Evolutionary conservation across 2,888 invertebrate species (phyloP), one percentile per base, ranked within the genome.

Genomic region (Philereme vetulata): DNA sequence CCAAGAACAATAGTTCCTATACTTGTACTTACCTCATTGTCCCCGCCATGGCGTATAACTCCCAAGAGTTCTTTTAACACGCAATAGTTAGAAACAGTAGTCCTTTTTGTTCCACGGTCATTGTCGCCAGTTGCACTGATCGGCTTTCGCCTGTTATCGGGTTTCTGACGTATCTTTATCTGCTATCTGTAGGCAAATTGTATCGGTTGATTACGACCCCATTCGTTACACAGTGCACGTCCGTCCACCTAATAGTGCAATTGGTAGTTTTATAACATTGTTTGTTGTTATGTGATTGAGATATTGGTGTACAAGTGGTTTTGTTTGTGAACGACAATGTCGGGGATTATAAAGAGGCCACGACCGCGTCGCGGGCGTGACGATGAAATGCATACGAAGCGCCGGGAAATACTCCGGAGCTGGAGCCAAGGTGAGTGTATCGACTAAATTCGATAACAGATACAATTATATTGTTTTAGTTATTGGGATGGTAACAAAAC

Each of bases 381-480:
- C 57, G 86, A 89, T 79, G 89, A 86, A 60, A 75, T 84, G 67
- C 82, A 82, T 65, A 88, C 89, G 62, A 86, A 84, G 66, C 81
- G 80, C 43, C 89, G 89, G 77, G 90, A 91, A 68, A 75, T 91
- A 71, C 83, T 91, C 52, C 79, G 86, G 53, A 81, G 86, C 65
- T 92, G 92, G 91, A 87, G 81, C 61, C 81, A 90, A 74, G 92
- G 91, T 91, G 79, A 91, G 91, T 69, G 50, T 51, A 11, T 43
- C 21, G 8, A 58, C 36, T 36, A 32, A 36, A 48, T 43, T 52
- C 21, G 21, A 21, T 21, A 21, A 21, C 21, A 21, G 2, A 21
- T 21, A 2, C 21, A 21, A 21, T 21, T 21, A 21, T 21, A n/a
- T 21, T 21, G 21, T 21, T 21, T 21, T 21, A 21, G 21, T 21